A percentile compares a stretch with the other conserved stretches of the same genome.
Evolutionary conservation across 2,888 invertebrate species (phyloP).

Genomic region (Steinernema scapterisci): DNA sequence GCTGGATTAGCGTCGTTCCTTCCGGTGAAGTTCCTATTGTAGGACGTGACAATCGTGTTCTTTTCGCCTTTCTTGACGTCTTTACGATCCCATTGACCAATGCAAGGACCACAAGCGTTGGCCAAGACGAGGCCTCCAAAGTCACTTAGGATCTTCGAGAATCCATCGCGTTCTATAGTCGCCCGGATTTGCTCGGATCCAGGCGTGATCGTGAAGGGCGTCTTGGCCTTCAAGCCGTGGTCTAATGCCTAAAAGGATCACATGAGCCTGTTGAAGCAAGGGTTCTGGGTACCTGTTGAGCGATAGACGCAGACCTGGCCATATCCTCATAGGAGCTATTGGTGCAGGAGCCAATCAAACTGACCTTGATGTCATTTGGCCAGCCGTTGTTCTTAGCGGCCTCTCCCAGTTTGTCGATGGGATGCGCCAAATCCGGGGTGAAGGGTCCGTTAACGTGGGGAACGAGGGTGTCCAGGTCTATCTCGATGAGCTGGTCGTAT

Average conservation of each 20-base stretch:
- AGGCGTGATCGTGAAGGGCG: constrained; percentile 95
- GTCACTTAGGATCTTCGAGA: constrained; percentile 77
- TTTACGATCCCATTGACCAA: constrained; percentile 97
- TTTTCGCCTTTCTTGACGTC: constrained; percentile 98
- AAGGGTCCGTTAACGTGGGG: constrained; percentile 99
- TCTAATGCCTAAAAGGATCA: constrained; percentile 75
- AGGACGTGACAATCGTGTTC: constrained; percentile 98
- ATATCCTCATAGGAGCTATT: constrained; percentile 99
- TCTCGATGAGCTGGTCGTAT: constrained; percentile 85
- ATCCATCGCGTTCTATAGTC: constrained; percentile 91
- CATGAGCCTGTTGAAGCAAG: background rate
- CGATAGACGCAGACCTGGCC: constrained; percentile 95
- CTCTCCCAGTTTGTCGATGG: constrained; percentile 86
- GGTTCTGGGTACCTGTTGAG: constrained; percentile 74
- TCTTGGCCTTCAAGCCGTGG: constrained; percentile 90
- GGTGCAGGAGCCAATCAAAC: constrained; percentile 97
- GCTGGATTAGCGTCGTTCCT: constrained; percentile 72
- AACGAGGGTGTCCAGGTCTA: constrained; percentile 84
- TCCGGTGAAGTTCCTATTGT: constrained; percentile 97
- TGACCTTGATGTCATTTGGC: constrained; percentile 89
- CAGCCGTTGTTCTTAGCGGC: constrained; percentile 87
- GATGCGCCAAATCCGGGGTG: constrained; percentile 96
- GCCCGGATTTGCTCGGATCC: constrained; percentile 93
- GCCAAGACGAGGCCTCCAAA: constrained; percentile 91
- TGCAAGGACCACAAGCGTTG: constrained; percentile 99